These are phyloP conservation scores for Gnathonemus echidnorhynchus DNA, from an alignment of 2,113 vertebrate species.

Conservation along the genomic window DNA sequence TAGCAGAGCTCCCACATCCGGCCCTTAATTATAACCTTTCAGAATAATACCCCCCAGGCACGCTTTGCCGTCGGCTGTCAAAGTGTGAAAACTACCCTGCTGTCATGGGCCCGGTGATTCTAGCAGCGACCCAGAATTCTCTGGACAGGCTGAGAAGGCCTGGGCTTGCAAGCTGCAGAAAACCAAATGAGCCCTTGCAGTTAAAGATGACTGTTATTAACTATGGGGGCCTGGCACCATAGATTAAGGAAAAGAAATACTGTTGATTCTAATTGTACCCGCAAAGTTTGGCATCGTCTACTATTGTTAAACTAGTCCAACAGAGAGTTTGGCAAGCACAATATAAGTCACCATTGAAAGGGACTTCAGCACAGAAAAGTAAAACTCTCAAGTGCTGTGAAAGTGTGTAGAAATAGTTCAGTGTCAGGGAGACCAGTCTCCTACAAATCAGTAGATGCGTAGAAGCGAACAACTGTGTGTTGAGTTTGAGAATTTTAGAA, in stretches of 20 bases:
- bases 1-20: slow-evolving; percentile 2
- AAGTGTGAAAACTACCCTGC: not conserved
- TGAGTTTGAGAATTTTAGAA: not conserved
- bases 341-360: not conserved
- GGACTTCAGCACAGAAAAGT: not conserved
- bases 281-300: not conserved
- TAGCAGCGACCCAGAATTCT: not conserved
- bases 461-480: not conserved
- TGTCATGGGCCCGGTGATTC: not conserved
- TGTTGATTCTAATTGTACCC: not conserved
- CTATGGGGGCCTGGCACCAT: not conserved
- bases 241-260: not conserved
- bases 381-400: not conserved
- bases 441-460: not conserved
- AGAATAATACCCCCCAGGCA: not conserved
- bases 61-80: not conserved
- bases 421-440: not conserved
- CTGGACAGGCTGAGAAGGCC: not conserved
- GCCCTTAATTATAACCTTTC: not conserved
- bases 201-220: not conserved
- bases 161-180: not conserved
- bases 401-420: not conserved
- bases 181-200: not conserved
- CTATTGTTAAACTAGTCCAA: not conserved
- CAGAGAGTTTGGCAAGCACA: not conserved